Conservation (phyloP, 2,888 invertebrate genomes). For the Trilocha varians region DNA sequence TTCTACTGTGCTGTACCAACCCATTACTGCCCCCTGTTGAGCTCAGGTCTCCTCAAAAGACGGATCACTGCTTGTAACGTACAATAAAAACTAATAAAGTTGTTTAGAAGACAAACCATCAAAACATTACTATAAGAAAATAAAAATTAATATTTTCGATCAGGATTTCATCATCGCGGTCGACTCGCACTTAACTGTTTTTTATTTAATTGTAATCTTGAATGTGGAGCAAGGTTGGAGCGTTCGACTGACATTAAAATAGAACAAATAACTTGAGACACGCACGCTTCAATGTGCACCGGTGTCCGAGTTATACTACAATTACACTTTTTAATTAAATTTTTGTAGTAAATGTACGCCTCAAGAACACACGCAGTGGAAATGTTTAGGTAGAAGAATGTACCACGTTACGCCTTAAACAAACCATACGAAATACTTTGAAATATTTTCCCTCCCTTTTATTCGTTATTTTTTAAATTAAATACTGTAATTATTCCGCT, state of each 20-base stretch:
- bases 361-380: neutral
- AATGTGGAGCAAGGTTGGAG: conserved; percentile 61
- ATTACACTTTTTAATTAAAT: conserved; percentile 8
- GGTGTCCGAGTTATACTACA: conserved; percentile 19
- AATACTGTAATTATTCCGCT: too few relatives aligned
- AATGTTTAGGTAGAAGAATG: too few relatives aligned
- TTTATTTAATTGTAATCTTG: conserved; percentile 54
- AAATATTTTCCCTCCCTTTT: too few relatives aligned
- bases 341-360: conserved; percentile 11
- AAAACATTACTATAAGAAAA: neutral
- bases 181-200: conserved; percentile 21
- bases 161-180: conserved; percentile 2
- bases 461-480: too few relatives aligned
- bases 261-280: conserved; percentile 54
- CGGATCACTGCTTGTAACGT: too few relatives aligned
- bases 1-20: too few relatives aligned
- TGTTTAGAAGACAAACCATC: neutral
- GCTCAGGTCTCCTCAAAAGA: too few relatives aligned
- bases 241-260: conserved; percentile 56
- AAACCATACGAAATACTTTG: too few relatives aligned
- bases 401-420: too few relatives aligned
- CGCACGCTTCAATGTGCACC: conserved; percentile 39
- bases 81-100: neutral
- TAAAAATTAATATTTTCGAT: conserved; percentile 1
- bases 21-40: too few relatives aligned